Conservation (phyloP, 2,888 invertebrate genomes). For the Drosophila neonasuta region DNA sequence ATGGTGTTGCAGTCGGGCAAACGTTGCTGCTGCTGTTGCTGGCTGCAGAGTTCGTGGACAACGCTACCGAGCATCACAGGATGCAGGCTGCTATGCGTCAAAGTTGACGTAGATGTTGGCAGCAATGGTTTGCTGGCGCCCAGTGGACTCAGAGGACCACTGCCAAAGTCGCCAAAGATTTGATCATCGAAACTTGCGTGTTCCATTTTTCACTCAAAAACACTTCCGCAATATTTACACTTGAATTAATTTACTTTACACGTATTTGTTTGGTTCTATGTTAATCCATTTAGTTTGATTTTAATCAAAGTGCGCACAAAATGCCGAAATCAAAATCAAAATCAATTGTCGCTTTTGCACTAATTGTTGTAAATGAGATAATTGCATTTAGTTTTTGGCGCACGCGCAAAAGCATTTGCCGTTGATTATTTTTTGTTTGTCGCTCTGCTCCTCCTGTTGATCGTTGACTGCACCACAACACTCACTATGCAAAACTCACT, state of each 20-base stretch:
- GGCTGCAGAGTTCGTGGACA: slow-evolving; percentile 77
- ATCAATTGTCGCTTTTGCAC: slow-evolving; percentile 64
- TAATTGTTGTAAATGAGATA: slow-evolving; percentile 80
- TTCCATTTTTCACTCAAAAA: slow-evolving; percentile 84
- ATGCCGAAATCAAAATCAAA: slow-evolving; percentile 56
- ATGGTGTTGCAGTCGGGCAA: slow-evolving; percentile 82
- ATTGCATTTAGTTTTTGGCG: slow-evolving; percentile 73
- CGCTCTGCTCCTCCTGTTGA: slow-evolving; percentile 30
- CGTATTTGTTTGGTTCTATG: slow-evolving; percentile 77
- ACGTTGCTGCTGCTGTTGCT: slow-evolving; percentile 61
- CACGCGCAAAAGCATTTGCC: slow-evolving; percentile 52
- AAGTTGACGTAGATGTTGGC: slow-evolving; percentile 82
- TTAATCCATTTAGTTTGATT: slow-evolving; percentile 67
- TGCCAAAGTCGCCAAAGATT: slow-evolving; percentile 89
- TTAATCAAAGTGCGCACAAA: slow-evolving; percentile 73
- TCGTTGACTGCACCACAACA: slow-evolving; percentile 1
- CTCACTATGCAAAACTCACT: slow-evolving; percentile 20
- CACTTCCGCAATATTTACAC: slow-evolving; percentile 8
- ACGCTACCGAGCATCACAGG: slow-evolving; percentile 85
- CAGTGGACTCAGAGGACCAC: slow-evolving; percentile 84
- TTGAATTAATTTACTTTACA: slow-evolving; percentile 4
- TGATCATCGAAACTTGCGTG: slow-evolving; percentile 89
- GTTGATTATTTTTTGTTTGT: slow-evolving; percentile 18
- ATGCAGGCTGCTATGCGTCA: slow-evolving; percentile 82
- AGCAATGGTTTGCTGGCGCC: slow-evolving; percentile 79